Evolutionary conservation across 1,140 invertebrate species (phyloP).

Genomic region (Drosophila busckii): DNA sequence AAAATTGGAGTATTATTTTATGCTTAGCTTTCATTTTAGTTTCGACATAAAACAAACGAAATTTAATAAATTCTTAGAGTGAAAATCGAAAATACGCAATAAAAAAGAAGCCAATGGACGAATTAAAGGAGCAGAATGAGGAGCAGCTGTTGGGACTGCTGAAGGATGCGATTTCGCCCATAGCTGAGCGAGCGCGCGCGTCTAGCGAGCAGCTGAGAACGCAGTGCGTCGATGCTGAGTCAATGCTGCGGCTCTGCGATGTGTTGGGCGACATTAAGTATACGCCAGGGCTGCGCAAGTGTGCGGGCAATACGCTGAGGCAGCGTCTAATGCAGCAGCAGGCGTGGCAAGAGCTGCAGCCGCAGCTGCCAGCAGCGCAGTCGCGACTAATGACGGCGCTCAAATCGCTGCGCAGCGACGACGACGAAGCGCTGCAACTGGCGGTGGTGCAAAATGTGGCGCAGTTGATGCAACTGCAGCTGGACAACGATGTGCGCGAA

Average conservation of each 20-base stretch:
- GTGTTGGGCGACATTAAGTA: background rate
- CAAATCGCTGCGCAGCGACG: background rate
- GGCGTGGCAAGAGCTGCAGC: background rate
- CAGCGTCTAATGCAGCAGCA: background rate
- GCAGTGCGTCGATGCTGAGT: background rate
- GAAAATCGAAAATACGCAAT: too few species aligned
- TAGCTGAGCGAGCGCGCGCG: background rate
- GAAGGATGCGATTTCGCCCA: conserved; percentile 5
- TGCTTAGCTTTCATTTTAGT: too few species aligned
- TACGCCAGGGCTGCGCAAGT: conserved; percentile 1
- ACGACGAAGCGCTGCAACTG: conserved; percentile 1
- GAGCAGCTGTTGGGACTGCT: background rate
- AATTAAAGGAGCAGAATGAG: conserved; percentile 2
- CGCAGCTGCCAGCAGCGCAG: background rate
- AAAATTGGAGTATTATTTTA: too few species aligned
- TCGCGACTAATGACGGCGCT: background rate
- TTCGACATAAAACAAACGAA: too few species aligned
- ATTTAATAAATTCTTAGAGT: too few species aligned
- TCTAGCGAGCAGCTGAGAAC: background rate
- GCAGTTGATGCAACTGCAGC: conserved; percentile 1
- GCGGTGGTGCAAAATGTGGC: conserved; percentile 1
- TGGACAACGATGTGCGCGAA: background rate
- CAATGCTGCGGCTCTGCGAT: conserved; percentile 1
- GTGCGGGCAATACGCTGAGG: background rate
- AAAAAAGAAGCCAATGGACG: too few species aligned